Percentiles rank a stretch among this genome's conserved stretches.
phyloP scores from a whole-genome alignment of 1,140 invertebrate species.

The Sminthurides bifidus region DNA sequence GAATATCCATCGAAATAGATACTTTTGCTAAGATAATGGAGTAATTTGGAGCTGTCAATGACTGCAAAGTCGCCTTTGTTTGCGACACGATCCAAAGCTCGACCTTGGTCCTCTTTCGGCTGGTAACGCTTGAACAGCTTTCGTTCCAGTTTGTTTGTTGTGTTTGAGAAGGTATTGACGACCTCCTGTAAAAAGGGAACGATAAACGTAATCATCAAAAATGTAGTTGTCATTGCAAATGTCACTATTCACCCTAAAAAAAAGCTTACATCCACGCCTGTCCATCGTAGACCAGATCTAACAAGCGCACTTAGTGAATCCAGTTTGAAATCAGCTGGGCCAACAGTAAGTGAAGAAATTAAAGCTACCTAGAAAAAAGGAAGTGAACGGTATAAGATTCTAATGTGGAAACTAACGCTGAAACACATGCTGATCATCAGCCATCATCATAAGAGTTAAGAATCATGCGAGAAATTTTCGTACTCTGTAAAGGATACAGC shows the following conservation, averaged over 20 bases:
- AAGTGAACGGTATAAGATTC: neutral
- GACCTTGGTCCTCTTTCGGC: slow-evolving; percentile 7
- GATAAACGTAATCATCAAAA: neutral
- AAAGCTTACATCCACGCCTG: slow-evolving; percentile 16
- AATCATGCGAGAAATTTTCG: neutral
- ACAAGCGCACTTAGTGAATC: slow-evolving; percentile 19
- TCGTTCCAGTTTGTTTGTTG: slow-evolving; percentile 12
- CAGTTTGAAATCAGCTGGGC: slow-evolving; percentile 22
- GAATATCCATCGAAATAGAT: slow-evolving; percentile 26
- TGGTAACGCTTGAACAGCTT: slow-evolving; percentile 23
- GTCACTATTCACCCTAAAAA: too few species aligned
- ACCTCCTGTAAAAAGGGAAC: slow-evolving; percentile 25
- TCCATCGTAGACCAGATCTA: slow-evolving; percentile 22
- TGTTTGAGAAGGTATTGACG: slow-evolving; percentile 21
- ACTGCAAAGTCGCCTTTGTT: slow-evolving; percentile 25
- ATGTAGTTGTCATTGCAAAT: neutral
- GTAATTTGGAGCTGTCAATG: slow-evolving; percentile 25
- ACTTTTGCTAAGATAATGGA: slow-evolving; percentile 24
- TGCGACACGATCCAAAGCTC: slow-evolving; percentile 23
- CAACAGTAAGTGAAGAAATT: slow-evolving; percentile 28
- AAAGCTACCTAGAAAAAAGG: slow-evolving; percentile 19
- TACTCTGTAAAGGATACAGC: slow-evolving; percentile 25
- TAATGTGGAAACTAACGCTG: neutral
- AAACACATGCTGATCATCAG: neutral
- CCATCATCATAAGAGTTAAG: too few species aligned